Percentiles rank a stretch among this genome's conserved stretches.
phyloP scores from a whole-genome alignment of 2,797 vertebrate genomes.

The Xiphophorus birchmanni region DNA sequence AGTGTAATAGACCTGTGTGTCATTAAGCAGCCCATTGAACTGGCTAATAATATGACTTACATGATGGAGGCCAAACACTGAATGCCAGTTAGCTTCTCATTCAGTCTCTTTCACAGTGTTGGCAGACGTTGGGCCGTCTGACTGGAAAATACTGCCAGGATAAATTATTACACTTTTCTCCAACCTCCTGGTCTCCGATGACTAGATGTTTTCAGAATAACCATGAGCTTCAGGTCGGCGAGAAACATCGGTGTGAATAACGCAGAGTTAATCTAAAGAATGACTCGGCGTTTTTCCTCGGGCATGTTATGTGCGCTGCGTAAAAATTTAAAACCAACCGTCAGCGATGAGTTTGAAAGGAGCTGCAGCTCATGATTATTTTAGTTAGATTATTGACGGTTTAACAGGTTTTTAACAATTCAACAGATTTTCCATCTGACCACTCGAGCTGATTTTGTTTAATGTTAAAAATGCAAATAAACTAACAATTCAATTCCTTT shows the following conservation, averaged over 20 bases:
- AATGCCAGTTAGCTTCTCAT: constrained; percentile 34
- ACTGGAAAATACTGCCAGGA: constrained; percentile 23
- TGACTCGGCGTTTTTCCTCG: not conserved
- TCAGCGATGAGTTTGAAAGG: not conserved
- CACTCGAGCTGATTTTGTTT: too few species aligned
- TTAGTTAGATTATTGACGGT: not conserved
- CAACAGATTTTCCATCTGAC: too few species aligned
- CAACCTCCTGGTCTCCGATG: constrained; percentile 20
- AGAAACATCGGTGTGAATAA: constrained; percentile 2
- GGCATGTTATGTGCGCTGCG: not conserved
- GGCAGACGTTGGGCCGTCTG: constrained; percentile 34
- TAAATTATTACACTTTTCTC: constrained; percentile 28
- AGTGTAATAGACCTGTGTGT: constrained; percentile 75
- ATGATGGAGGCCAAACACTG: constrained; percentile 61
- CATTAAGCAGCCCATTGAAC: constrained; percentile 79
- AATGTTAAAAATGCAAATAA: too few species aligned
- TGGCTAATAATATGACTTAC: constrained; percentile 80
- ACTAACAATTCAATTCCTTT: too few species aligned
- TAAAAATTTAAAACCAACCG: not conserved
- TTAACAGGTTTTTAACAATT: not conserved
- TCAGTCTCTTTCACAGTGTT: constrained; percentile 58
- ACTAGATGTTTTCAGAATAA: not conserved
- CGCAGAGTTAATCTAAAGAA: not conserved
- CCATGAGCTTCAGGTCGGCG: not conserved
- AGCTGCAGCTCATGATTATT: not conserved